Percentiles rank a stretch among this genome's conserved stretches.
These are phyloP conservation scores for Todiramphus saurophagus DNA, from an alignment of 2,113 vertebrate species.

Conservation along the genomic window DNA sequence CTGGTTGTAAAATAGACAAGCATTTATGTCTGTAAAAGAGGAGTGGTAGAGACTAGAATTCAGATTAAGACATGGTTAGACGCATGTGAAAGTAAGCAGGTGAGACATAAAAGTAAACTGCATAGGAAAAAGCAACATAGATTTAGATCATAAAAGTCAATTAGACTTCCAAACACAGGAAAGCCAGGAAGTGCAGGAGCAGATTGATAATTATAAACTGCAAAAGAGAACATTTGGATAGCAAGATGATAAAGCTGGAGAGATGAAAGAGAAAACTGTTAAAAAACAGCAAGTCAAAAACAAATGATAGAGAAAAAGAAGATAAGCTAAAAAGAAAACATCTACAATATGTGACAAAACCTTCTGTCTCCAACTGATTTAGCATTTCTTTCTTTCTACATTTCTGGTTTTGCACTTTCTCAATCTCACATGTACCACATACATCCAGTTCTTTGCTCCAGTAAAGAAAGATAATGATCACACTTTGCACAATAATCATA, in stretches of 20 bases:
- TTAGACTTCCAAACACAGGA: conserved; percentile 11
- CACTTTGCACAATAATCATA: neutral
- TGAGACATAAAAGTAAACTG: neutral
- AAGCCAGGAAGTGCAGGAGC: neutral
- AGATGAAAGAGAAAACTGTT: neutral
- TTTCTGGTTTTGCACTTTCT: neutral
- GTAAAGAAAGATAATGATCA: neutral
- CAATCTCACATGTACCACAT: neutral
- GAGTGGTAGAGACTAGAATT: neutral
- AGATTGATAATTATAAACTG: conserved; percentile 17
- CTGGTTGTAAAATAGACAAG: neutral
- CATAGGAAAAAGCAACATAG: neutral
- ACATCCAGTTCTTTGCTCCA: neutral
- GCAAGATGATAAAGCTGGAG: neutral
- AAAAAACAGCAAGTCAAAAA: neutral
- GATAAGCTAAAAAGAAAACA: neutral
- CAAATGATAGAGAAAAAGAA: neutral
- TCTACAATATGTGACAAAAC: neutral
- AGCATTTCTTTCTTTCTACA: neutral
- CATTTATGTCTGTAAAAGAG: neutral
- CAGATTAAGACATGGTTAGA: neutral
- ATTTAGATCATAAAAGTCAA: conserved; percentile 28
- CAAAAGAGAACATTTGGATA: neutral
- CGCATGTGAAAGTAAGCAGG: neutral
- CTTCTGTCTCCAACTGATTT: neutral